Evolutionary conservation across 2,797 vertebrate genomes (phyloP).

Genomic region (Salmo trutta): DNA sequence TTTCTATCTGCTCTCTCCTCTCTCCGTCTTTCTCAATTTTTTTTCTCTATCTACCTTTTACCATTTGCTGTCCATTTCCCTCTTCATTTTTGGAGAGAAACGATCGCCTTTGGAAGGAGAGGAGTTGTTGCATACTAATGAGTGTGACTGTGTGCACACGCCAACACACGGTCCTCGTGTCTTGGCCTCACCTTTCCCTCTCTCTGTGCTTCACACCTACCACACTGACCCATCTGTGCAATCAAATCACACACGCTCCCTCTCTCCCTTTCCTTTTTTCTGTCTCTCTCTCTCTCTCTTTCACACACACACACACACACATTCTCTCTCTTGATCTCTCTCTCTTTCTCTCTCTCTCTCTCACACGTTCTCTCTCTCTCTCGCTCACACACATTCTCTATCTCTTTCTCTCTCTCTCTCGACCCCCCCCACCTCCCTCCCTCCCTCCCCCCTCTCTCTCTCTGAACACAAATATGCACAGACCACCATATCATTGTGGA

Average conservation of each 20-base stretch:
- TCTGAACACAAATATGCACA: slow-evolving; percentile 53
- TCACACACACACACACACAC: background rate
- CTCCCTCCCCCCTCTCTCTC: background rate
- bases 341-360: background rate
- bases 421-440: background rate
- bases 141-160: background rate
- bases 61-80: background rate
- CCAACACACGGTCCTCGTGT: slow-evolving; percentile 17
- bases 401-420: background rate
- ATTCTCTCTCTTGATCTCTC: background rate
- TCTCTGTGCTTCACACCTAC: slow-evolving; percentile 25
- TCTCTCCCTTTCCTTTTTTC: background rate
- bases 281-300: too few species aligned
- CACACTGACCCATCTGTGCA: slow-evolving; percentile 33
- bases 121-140: slow-evolving; percentile 20
- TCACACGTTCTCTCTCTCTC: background rate
- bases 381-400: too few species aligned
- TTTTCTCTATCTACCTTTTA: background rate
- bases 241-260: slow-evolving; percentile 9
- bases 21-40: background rate
- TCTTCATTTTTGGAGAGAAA: slow-evolving; percentile 1
- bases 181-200: slow-evolving; percentile 18
- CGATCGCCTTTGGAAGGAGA: slow-evolving; percentile 13
- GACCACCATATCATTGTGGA: slow-evolving; percentile 58
- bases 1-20: background rate